These are phyloP conservation scores for Nomada fucata DNA, from an alignment of 2,888 invertebrate genomes.

Conservation along the genomic window DNA sequence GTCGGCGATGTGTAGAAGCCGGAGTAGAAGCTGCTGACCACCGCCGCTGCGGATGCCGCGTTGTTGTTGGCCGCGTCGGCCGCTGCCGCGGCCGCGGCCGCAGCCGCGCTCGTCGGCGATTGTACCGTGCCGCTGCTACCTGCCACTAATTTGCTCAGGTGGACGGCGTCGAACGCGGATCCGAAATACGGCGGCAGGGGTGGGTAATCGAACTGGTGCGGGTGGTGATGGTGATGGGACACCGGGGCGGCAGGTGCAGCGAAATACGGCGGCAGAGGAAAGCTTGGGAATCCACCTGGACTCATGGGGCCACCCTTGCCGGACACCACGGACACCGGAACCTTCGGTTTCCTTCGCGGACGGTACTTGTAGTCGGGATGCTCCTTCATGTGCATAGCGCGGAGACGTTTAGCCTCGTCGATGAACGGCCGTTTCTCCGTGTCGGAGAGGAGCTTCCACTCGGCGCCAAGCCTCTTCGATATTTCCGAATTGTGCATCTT, in stretches of 20 bases:
- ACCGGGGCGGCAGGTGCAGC: conserved; percentile 86
- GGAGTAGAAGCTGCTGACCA: conserved; percentile 89
- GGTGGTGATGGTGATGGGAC: conserved; percentile 82
- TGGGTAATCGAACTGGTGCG: conserved; percentile 87
- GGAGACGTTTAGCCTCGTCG: conserved; percentile 95
- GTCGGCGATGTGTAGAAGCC: conserved; percentile 86
- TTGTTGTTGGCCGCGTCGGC: conserved; percentile 85
- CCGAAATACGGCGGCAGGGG: conserved; percentile 91
- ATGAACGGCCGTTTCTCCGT: conserved; percentile 96
- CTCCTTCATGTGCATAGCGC: conserved; percentile 95
- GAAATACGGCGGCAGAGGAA: conserved; percentile 88
- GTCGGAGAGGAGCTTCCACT: conserved; percentile 96
- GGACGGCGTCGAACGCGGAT: conserved; percentile 89
- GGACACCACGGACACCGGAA: conserved; percentile 88
- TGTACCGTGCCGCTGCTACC: conserved; percentile 64
- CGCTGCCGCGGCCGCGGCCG: conserved; percentile 83
- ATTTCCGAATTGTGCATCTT: conserved; percentile 97
- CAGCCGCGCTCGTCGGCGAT: conserved; percentile 82
- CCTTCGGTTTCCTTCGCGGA: conserved; percentile 93
- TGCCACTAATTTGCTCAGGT: conserved; percentile 87
- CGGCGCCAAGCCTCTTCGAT: conserved; percentile 95
- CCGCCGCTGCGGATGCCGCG: conserved; percentile 85
- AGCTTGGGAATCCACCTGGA: conserved; percentile 86
- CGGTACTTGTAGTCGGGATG: conserved; percentile 96
- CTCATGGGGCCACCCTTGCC: conserved; percentile 78